Evolutionary conservation across 35 echinoderm and acorn worm species (phyloP), one percentile per base, ranked within the genome.

Genomic region (Ophiothrix spiculata): DNA sequence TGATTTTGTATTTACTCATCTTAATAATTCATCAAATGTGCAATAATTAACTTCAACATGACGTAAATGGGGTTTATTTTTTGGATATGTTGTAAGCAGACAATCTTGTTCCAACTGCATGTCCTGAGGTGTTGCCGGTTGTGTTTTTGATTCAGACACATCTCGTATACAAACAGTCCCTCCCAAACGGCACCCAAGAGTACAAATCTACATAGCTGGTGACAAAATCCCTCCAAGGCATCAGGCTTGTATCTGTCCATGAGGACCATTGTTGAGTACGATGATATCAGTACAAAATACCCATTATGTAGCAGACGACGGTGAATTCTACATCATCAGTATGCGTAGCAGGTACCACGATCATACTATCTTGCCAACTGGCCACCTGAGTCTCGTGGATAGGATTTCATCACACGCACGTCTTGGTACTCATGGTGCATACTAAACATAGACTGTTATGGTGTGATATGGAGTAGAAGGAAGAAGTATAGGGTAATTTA

Each of bases 191-290:
- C 60, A 69, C 60, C 60, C 60, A 69, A 69, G 60, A 69, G 60
- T 69, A n/a, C 60, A 15, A 25, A 28, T 15, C 23, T 28, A 69
- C 60, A 69, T 28, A 69, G 29, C 17, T 28, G 23, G 60, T 69
- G 60, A 69, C 60, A 69, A 69, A 69, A 69, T 4, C 60, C 60
- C 60, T 69, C 60, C 60, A 25, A 69, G 60, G 60, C 60, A 69
- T 25, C 3, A 69, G 60, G 60, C 10, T 69, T 25, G 29, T 69
- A 28, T 69, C 29, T 69, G 60, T 69, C 60, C 60, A 69, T 28
- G 29, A 15, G 60, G 60, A 69, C 60, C 60, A 25, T 69, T 28
- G 25, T 69, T 69, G 60, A 28, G 16, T 69, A 28, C 25, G 23
- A 25, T 69, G 60, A 69, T 25, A 69, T 54, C 45, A 21, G 8